Evolutionary conservation across 2,113 vertebrate genomes (phyloP).

Genomic region (Mohoua ochrocephala): DNA sequence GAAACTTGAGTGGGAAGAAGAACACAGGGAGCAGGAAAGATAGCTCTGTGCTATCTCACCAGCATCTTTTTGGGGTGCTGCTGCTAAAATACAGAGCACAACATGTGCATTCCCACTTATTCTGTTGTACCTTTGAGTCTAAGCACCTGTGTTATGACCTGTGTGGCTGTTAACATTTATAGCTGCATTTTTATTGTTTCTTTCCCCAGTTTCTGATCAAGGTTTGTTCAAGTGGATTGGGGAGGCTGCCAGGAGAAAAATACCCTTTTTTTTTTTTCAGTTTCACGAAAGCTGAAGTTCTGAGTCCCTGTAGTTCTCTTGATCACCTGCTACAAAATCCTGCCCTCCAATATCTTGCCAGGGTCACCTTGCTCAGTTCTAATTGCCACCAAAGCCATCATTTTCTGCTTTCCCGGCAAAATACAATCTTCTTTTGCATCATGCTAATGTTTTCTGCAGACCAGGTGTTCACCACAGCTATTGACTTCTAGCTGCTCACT

Average conservation of each 20-base stretch:
- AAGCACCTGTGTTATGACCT: neutral
- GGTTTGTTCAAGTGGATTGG: neutral
- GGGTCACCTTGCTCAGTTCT: neutral
- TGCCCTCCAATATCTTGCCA: neutral
- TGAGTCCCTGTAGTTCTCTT: neutral
- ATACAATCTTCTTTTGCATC: neutral
- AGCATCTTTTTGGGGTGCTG: neutral
- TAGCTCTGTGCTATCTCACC: neutral
- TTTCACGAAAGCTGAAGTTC: neutral
- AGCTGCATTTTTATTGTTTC: neutral
- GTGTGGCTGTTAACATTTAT: neutral
- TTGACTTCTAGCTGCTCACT: neutral
- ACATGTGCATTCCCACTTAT: neutral
- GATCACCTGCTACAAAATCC: neutral
- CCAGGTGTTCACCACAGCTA: neutral
- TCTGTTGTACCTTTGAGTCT: neutral
- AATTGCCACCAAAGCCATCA: neutral
- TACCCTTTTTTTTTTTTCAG: neutral
- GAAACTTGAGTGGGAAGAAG: neutral
- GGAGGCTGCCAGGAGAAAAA: neutral
- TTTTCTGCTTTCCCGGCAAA: neutral
- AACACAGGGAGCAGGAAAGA: neutral
- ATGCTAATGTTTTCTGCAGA: neutral
- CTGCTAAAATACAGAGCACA: neutral
- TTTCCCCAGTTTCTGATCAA: neutral